Evolutionary conservation across 2,797 vertebrate genomes (phyloP).

Genomic region (Gallirallus australis): DNA sequence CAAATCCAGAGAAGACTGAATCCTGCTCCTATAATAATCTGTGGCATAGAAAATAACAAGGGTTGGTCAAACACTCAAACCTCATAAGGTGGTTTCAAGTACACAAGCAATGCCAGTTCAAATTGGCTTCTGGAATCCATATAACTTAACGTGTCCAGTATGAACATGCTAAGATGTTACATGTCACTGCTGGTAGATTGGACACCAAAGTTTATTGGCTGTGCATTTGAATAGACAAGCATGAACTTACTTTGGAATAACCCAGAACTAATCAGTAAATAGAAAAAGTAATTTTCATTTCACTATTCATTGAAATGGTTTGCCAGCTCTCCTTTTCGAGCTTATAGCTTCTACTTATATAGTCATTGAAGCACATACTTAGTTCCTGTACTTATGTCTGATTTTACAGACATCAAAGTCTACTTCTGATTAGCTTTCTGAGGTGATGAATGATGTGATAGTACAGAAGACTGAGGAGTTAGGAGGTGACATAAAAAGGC

Average conservation of each 20-base stretch:
- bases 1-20: neutral
- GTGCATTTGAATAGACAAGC: neutral
- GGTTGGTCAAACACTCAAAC: neutral
- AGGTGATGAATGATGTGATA: neutral
- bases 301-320: neutral
- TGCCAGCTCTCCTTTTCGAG: neutral
- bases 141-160: neutral
- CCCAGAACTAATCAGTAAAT: neutral
- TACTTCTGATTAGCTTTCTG: neutral
- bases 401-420: neutral
- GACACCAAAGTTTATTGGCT: neutral
- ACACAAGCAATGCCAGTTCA: neutral
- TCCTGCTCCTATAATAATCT: neutral
- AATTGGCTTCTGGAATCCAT: neutral
- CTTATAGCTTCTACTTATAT: neutral
- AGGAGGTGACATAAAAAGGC: neutral
- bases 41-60: neutral
- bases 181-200: neutral
- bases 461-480: neutral
- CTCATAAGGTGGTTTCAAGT: neutral
- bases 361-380: neutral
- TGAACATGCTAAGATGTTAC: neutral
- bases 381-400: neutral
- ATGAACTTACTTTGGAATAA: neutral
- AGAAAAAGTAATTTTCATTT: neutral